phyloP scores from a whole-genome alignment of 2,113 vertebrate genomes.

The Anolis carolinensis region DNA sequence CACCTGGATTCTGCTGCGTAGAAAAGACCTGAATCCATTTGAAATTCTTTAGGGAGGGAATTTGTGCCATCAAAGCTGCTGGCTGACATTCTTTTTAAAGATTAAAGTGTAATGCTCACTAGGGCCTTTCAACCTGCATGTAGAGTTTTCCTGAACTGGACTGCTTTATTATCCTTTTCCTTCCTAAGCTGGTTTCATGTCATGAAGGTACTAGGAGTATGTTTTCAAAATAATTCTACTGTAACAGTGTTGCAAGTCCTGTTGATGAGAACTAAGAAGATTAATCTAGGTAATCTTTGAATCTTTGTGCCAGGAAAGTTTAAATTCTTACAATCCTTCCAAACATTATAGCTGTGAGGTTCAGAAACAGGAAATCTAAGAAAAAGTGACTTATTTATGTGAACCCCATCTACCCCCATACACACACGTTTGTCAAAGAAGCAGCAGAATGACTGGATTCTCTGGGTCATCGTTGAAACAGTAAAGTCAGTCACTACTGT shows the following conservation, averaged over 20 bases:
- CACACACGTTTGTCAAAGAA: neutral
- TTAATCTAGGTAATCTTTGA: conserved; percentile 57
- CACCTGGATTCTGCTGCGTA: neutral
- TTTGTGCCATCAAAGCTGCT: neutral
- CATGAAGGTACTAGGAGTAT: conserved; percentile 38
- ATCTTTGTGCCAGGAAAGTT: conserved; percentile 57
- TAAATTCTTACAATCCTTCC: conserved; percentile 57
- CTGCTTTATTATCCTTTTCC: neutral
- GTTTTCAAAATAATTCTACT: conserved; percentile 54
- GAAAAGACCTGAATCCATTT: neutral
- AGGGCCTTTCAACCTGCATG: neutral
- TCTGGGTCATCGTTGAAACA: neutral
- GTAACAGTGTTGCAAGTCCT: conserved; percentile 36
- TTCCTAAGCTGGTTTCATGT: conserved; percentile 43
- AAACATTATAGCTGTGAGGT: conserved; percentile 41
- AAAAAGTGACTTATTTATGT: neutral
- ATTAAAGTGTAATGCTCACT: conserved; percentile 1
- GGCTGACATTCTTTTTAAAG: neutral
- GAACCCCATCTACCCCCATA: neutral
- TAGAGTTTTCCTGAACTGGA: conserved; percentile 20
- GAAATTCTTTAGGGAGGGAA: neutral
- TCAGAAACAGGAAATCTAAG: neutral
- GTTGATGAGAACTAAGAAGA: conserved; percentile 57
- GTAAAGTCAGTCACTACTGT: neutral
- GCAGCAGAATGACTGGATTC: neutral